These are phyloP conservation scores for Leucopternis melanops DNA, from an alignment of 2,113 vertebrate genomes.

Conservation along the genomic window DNA sequence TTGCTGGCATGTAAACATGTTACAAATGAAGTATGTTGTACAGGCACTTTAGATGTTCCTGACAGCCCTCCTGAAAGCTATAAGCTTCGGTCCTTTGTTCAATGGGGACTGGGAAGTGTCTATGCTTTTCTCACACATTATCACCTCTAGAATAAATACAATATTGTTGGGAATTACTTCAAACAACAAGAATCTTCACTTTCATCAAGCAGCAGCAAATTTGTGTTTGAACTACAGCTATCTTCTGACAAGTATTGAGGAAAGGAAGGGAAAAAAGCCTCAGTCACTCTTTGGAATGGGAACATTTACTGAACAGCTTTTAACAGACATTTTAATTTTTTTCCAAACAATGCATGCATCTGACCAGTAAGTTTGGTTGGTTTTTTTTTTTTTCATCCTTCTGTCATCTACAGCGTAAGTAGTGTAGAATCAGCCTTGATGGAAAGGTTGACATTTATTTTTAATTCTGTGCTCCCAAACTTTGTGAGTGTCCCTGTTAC, in stretches of 20 bases:
- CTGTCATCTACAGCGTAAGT: not conserved
- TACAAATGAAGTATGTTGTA: not conserved
- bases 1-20: not conserved
- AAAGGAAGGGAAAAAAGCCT: not conserved
- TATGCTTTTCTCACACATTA: not conserved
- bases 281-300: not conserved
- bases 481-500: not conserved
- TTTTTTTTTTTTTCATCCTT: not conserved
- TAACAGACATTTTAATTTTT: not conserved
- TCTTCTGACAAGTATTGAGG: not conserved
- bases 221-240: not conserved
- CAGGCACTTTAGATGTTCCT: not conserved
- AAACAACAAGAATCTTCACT: not conserved
- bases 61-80: not conserved
- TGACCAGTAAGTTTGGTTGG: not conserved
- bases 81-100: not conserved
- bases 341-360: not conserved
- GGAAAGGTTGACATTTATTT: not conserved
- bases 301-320: not conserved
- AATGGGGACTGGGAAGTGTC: fast-evolving
- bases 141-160: not conserved
- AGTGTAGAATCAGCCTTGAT: not conserved
- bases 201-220: not conserved
- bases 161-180: not conserved
- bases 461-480: not conserved